Evolutionary conservation across 2,113 vertebrate species (phyloP), one percentile per base, ranked within the genome.

Genomic region (Psephotus haematonotus): DNA sequence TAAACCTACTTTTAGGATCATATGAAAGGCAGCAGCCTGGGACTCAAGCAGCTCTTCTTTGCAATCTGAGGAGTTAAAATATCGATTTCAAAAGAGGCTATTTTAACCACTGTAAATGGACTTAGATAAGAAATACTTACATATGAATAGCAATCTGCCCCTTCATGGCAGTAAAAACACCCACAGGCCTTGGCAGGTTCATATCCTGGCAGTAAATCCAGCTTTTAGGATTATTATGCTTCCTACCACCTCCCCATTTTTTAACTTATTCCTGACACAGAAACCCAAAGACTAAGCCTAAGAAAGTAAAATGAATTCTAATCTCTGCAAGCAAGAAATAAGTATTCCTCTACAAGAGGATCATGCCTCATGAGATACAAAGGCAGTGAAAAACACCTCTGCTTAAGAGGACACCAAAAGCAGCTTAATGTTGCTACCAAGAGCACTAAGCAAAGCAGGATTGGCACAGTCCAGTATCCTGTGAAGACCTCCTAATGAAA

Each of bases 301-400:
- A 67, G 44, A 27, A 71, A n/a, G 10, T 29, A 64, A 75, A 22
- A 37, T 13, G 5, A 88, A n/a, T 41, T 72, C 28, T 82, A 37
- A 82, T 7, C 18, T 71, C 47, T 24, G 28, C 76, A 91, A 82
- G 11, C 6, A 77, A 65, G 18, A 9, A 6, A 9, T 67, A 33
- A 7, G 6, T 0, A 1, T 65, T 62, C 41, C 6, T 57, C 19
- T 8, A 3, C 25, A 35, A 63, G 7, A 62, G 28, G 17, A 27
- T 63, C 37, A 24, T 13, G 15, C 20, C 23, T 49, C 19, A 25
- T 17, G 60, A 82, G 60, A 70, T 19, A 64, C 9, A 63, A 37
- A 63, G 10, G 25, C 4, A 17, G 35, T 10, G 24, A 33, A 47
- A 78, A 92, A 6, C 28, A 79, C 4, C 6, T 52, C 17, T 74